Evolutionary conservation across 2,888 invertebrate genomes (phyloP).

Genomic region (Mimas tiliae): DNA sequence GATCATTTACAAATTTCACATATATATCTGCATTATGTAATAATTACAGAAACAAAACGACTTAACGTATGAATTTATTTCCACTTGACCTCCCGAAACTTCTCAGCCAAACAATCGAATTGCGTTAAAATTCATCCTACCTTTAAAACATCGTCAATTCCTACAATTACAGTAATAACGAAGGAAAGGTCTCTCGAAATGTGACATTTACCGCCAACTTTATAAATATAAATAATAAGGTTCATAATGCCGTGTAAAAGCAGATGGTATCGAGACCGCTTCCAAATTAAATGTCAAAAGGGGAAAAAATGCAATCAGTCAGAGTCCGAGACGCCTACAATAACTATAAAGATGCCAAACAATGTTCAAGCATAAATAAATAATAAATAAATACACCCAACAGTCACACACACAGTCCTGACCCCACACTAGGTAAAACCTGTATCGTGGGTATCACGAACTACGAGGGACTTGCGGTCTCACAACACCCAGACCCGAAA

Average conservation of each 20-base stretch:
- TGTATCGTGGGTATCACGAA: too few relatives aligned
- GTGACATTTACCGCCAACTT: conserved; percentile 20
- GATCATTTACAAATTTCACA: too few relatives aligned
- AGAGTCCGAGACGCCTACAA: conserved; percentile 25
- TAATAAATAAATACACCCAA: too few relatives aligned
- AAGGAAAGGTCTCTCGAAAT: conserved; percentile 27
- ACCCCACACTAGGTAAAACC: too few relatives aligned
- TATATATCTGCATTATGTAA: too few relatives aligned
- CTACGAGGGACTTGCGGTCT: too few relatives aligned
- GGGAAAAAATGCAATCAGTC: conserved; percentile 29
- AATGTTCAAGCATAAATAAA: too few relatives aligned
- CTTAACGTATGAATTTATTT: not conserved
- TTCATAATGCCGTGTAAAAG: conserved; percentile 10
- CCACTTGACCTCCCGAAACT: conserved; percentile 8
- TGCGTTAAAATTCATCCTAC: conserved; percentile 21
- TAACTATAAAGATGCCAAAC: conserved; percentile 27
- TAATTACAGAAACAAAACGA: too few relatives aligned
- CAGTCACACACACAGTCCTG: too few relatives aligned
- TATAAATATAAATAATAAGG: not conserved
- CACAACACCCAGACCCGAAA: too few relatives aligned
- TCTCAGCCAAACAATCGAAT: conserved; percentile 15
- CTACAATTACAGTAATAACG: conserved; percentile 30
- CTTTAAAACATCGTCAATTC: conserved; percentile 28
- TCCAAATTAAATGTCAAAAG: conserved; percentile 30
- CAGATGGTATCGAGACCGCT: conserved; percentile 20